Evolutionary conservation across 1,140 invertebrate genomes (phyloP), one percentile per base, ranked within the genome.

Genomic region (Cotesia vestalis): DNA sequence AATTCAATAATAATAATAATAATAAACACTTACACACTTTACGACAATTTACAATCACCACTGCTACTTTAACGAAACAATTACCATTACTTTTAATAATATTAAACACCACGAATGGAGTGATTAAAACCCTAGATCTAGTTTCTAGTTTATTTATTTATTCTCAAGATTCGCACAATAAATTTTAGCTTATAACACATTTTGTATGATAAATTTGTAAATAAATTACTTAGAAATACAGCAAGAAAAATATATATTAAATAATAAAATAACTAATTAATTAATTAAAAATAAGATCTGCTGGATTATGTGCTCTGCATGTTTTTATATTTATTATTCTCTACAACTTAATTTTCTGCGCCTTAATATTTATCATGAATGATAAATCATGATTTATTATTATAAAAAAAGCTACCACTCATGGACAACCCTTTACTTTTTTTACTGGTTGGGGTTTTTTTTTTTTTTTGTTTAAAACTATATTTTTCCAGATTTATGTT

Each of bases 401-500:
- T 66, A 20, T 60, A 55, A 60, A 46, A 46, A 11, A 6, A 9
- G 66, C 64, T n/a, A 35, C 68, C 70, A 68, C 63, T 72, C 70
- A 72, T 59, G 55, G 61, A 74, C n/a, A 4, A 52, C 52, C 34
- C 34, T 67, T 67, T 53, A 77, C 79, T 81, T 78, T 27, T 27
- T 27, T 84, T 85, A 83, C 82, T 81, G 76, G 75, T 84, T 85
- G 83, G 84, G 84, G n/a, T n/a, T n/a, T 17, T 17, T 17, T 17
- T 17, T 17, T 84, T 84, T 84, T 38, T 46, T 68, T 53, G 12
- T 81, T 86, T 85, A 78, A 80, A 55, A n/a, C 51, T 55, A 40
- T 86, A 76, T 84, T 81, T 86, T 87, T 87, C 80, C 85, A 87
- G 85, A 87, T 87, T 80, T 87, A 87, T 85, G 85, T 87, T 85